Evolutionary conservation across 2,113 vertebrate genomes (phyloP), one percentile per base, ranked within the genome.

Genomic region (Agelaius tricolor): DNA sequence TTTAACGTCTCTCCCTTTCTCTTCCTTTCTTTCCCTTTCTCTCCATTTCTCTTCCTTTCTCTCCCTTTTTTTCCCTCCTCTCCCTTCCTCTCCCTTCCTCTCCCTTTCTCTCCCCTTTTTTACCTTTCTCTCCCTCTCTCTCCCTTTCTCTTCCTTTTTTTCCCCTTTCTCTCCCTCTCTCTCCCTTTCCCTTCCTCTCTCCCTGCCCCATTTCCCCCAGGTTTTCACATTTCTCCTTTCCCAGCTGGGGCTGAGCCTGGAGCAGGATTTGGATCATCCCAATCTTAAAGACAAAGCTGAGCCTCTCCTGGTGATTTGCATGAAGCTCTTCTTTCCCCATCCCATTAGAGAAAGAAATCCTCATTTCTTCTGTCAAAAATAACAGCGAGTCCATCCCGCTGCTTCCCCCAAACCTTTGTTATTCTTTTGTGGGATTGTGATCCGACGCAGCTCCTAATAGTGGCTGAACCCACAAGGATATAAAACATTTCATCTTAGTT

Each of bases 21-120:
- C 3, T 58, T 1, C 33, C 13, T 23, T 23, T 15, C 6, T n/a
- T 9, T 15, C 2, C 55, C 2, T 14, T 33, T 15, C 4, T 57
- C 4, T 54, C 2, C 9, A 3, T 41, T 6, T 2, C 7, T 43
- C 1, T 9, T 2, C 10, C 26, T 88, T 13, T 10, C 9, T 9
- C 2, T 14, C 1, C 2, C 3, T 26, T 4, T 9, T 9, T 18
- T 2, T n/a, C 1, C 10, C 4, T 35, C 14, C 39, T 49, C 6
- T 43, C 28, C 17, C 21, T 54, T 44, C 22, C 20, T 13, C 2
- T 39, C 4, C 37, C 7, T 59, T 67, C 30, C 26, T 51, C 18
- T 30, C 71, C 57, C 13, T 47, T 19, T n/a, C 11, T 17, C 3
- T 18, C 13, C 6, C 3, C 10, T 26, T 6, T 21, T 47, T 33